Conservation (phyloP, 1,140 invertebrate species). For the Atta cephalotes region DNA sequence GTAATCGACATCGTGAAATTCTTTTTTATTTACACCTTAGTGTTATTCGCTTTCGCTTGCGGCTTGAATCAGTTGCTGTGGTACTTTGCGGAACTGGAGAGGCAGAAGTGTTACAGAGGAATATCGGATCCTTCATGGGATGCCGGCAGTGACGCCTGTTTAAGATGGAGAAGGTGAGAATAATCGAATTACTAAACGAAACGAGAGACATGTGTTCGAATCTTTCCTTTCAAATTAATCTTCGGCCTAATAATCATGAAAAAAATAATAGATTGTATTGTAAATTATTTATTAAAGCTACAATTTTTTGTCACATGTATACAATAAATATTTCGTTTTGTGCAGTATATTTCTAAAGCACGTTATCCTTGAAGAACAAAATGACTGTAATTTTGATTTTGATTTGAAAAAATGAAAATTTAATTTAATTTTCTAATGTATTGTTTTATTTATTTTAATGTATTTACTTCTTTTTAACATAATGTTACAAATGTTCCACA, state of each 20-base stretch:
- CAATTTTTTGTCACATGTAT: background rate
- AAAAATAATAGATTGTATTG: background rate
- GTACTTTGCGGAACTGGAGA: conserved; percentile 95
- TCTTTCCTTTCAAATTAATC: background rate
- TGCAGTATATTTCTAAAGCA: background rate
- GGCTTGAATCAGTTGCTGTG: conserved; percentile 95
- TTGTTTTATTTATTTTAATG: background rate
- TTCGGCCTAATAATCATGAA: conserved; percentile 24
- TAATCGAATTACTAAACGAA: conserved; percentile 21
- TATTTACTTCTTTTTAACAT: background rate
- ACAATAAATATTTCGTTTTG: background rate
- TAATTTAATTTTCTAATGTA: background rate
- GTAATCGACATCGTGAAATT: conserved; percentile 96
- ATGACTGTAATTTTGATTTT: background rate
- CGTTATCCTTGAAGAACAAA: background rate
- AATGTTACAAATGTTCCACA: background rate
- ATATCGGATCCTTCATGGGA: conserved; percentile 88
- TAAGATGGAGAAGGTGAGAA: conserved; percentile 91
- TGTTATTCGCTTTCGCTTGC: conserved; percentile 94
- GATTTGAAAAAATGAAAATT: background rate
- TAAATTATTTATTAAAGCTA: conserved; percentile 10
- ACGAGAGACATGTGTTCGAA: conserved; percentile 5
- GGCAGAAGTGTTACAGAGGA: conserved; percentile 91
- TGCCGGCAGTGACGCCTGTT: conserved; percentile 90
- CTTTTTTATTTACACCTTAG: conserved; percentile 94